Conservation (phyloP, 2,888 invertebrate species). For the Apoderus coryli region DNA sequence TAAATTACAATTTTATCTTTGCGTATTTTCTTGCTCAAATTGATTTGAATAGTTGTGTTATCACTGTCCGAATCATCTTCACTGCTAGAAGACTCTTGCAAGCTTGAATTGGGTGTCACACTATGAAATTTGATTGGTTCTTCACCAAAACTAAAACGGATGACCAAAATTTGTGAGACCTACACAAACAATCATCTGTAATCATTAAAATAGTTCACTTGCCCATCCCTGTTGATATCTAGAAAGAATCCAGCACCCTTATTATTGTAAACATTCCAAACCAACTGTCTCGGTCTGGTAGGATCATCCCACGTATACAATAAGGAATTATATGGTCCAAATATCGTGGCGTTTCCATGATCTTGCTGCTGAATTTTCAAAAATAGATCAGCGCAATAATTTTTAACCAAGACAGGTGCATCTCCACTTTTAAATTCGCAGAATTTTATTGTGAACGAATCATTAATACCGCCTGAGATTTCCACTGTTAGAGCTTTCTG, state of each 20-base stretch:
- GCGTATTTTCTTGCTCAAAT: slow-evolving; percentile 45
- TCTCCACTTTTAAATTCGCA: slow-evolving; percentile 60
- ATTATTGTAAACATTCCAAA: slow-evolving; percentile 74
- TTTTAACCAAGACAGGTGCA: slow-evolving; percentile 72
- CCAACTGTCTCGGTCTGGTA: slow-evolving; percentile 49
- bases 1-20: slow-evolving; percentile 64
- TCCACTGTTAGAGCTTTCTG: slow-evolving; percentile 56
- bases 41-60: slow-evolving; percentile 19
- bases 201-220: too few relatives aligned
- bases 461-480: slow-evolving; percentile 57
- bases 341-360: slow-evolving; percentile 50
- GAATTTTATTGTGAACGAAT: slow-evolving; percentile 61
- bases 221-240: slow-evolving; percentile 56
- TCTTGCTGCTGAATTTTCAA: slow-evolving; percentile 58
- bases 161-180: too few relatives aligned
- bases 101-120: slow-evolving; percentile 39
- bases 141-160: slow-evolving; percentile 53
- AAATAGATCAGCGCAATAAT: slow-evolving; percentile 68
- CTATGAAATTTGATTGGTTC: slow-evolving; percentile 59
- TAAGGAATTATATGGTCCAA: slow-evolving; percentile 61
- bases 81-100: slow-evolving; percentile 37
- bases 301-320: slow-evolving; percentile 82
- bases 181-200: too few relatives aligned
- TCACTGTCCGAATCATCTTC: slow-evolving; percentile 38
- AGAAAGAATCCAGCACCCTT: slow-evolving; percentile 57